Percentiles rank a stretch among this genome's conserved stretches.
Conservation (phyloP, 2,797 vertebrate genomes). For the Acanthurus lineatus region DNA sequence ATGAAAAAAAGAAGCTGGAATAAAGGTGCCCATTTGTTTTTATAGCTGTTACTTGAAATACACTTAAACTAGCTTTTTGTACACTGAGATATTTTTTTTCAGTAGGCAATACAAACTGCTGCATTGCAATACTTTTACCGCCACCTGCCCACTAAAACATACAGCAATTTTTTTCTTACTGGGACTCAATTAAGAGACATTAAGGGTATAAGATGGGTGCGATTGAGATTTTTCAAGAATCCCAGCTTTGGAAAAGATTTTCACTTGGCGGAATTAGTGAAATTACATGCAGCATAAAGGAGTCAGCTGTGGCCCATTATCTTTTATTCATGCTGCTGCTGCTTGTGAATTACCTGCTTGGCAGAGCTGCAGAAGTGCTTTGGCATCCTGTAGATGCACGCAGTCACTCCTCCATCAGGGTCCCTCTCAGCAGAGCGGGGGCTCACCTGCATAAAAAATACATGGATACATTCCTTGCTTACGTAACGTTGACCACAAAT, state of each 20-base stretch:
- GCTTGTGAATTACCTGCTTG: constrained; percentile 88
- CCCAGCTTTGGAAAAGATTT: constrained; percentile 65
- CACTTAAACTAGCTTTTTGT: constrained; percentile 46
- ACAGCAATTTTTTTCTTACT: constrained; percentile 45
- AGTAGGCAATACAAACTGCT: constrained; percentile 52
- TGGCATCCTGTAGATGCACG: constrained; percentile 77
- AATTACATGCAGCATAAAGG: constrained; percentile 81
- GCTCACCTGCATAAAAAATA: constrained; percentile 87
- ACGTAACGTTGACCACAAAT: constrained; percentile 77
- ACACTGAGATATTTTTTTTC: constrained; percentile 42
- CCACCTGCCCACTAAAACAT: constrained; percentile 68
- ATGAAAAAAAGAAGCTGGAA: constrained; percentile 37
- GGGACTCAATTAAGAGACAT: constrained; percentile 56
- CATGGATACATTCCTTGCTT: constrained; percentile 79
- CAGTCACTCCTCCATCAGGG: constrained; percentile 81
- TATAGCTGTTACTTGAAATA: constrained; percentile 55
- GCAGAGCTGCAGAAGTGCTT: constrained; percentile 83
- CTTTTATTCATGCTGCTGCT: constrained; percentile 86
- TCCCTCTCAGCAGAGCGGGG: constrained; percentile 76
- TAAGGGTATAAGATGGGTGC: constrained; percentile 50
- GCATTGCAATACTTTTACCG: constrained; percentile 52
- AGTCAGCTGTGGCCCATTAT: constrained; percentile 84
- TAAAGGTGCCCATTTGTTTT: constrained; percentile 60
- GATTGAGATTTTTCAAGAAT: constrained; percentile 61
- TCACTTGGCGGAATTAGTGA: constrained; percentile 78